These are phyloP conservation scores for Cyanoliseus patagonus DNA, from an alignment of 2,113 vertebrate genomes.

Conservation along the genomic window DNA sequence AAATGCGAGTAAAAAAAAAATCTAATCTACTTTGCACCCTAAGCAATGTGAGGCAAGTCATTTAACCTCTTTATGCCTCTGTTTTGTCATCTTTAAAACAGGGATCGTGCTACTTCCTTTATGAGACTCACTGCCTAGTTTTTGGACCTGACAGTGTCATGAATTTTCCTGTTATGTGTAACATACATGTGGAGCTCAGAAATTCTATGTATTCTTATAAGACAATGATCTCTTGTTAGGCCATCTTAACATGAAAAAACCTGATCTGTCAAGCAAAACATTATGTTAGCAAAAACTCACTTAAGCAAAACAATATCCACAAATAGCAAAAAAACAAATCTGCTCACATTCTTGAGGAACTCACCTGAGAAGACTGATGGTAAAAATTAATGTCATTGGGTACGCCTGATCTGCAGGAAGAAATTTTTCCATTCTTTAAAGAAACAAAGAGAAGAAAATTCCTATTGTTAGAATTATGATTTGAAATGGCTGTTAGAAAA, in stretches of 20 bases:
- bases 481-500: not conserved
- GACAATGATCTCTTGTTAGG: not conserved
- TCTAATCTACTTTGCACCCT: not conserved
- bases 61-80: not conserved
- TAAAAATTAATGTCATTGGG: not conserved
- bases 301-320: not conserved
- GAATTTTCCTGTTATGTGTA: not conserved
- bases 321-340: not conserved
- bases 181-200: not conserved
- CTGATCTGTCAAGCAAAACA: not conserved
- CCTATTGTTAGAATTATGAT: not conserved
- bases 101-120: not conserved
- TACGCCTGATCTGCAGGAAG: not conserved
- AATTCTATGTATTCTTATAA: not conserved
- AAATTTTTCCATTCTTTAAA: not conserved
- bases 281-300: not conserved
- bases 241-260: not conserved
- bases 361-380: not conserved
- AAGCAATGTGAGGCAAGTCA: not conserved
- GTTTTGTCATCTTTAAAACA: not conserved
- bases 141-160: not conserved
- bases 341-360: not conserved
- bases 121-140: not conserved
- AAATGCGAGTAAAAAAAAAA: not conserved
- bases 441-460: not conserved